Conservation (phyloP, 2,888 invertebrate genomes). For the Willowsia nigromaculata region DNA sequence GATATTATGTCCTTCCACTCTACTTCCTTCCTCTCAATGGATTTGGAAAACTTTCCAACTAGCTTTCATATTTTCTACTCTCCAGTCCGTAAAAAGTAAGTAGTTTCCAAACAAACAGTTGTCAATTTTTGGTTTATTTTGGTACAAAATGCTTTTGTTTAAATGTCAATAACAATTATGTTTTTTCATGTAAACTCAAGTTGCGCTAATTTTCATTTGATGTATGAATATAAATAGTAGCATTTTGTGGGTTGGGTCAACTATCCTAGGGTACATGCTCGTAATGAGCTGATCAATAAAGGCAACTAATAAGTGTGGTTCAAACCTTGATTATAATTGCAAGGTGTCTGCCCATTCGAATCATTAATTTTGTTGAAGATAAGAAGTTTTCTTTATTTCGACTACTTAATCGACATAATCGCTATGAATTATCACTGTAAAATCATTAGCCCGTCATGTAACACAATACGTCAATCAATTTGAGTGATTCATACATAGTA, state of each 20-base stretch:
- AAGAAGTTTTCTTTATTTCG: constrained; percentile 15
- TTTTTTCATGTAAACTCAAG: neutral
- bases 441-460: constrained; percentile 58
- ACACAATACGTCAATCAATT: constrained; percentile 48
- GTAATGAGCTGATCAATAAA: neutral
- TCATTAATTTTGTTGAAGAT: constrained; percentile 29
- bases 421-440: constrained; percentile 17
- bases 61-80: constrained; percentile 74
- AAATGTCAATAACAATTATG: neutral
- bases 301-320: neutral
- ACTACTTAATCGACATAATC: constrained; percentile 47
- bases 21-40: constrained; percentile 52
- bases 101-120: neutral
- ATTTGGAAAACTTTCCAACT: constrained; percentile 75
- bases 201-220: no score
- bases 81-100: constrained; percentile 76
- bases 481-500: constrained; percentile 38
- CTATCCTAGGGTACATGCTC: neutral
- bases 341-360: neutral
- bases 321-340: constrained; percentile 29
- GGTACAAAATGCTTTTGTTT: no score
- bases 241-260: neutral
- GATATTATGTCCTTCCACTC: constrained; percentile 70
- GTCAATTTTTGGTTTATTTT: no score
- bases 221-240: no score